Base-by-base conservation (phyloP, 2,888 invertebrate genomes). In the Calameuta filiformis region DNA sequence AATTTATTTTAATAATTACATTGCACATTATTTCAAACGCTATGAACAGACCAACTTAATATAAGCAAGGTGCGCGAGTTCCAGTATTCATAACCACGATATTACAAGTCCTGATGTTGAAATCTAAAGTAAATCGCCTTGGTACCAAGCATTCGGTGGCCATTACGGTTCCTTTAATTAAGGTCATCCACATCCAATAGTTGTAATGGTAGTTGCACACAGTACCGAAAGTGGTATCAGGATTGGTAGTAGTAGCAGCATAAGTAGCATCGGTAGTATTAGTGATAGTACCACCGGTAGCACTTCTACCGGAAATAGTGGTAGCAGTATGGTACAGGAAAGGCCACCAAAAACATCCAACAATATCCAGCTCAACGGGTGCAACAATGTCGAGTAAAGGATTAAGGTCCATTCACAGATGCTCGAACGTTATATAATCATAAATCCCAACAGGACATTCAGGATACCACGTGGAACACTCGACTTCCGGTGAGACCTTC, bases 381-480 rank as follows among this genome's bases (percentile, higher is more conserved):
- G 9, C 9, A 56, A 56, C 56, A 9, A 56, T 56, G 15, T 56
- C 56, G 56, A 56, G 9, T 23, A 56, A 56, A 56, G 23, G 56
- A 56, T 56, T 56, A 56, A 56, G 56, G 23, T 56, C 56, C 56
- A 56, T 56, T 56, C 56, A 56, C 56, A 56, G 23, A 56, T 56
- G 56, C 23, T 56, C 77, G 69, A 79, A 73, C 35, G 85, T 85
- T 79, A 89, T 87, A 81, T 86, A 86, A 79, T 89, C 88, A 84
- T 89, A 89, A 87, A 89, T 89, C 78, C 83, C 83, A 80, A 89
- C 80, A 73, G 89, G 86, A 82, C 89, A 88, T 74, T 80, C 81
- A 73, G 84, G 81, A 81, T 88, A 88, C 83, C 82, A 83, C 80
- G 77, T 77, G 33, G 81, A 81, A 78, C 88, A 89, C 79, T 87